Percentiles rank a stretch among this genome's conserved stretches.
phyloP scores from a whole-genome alignment of 2,797 vertebrate genomes.

The Acanthiza pusilla region DNA sequence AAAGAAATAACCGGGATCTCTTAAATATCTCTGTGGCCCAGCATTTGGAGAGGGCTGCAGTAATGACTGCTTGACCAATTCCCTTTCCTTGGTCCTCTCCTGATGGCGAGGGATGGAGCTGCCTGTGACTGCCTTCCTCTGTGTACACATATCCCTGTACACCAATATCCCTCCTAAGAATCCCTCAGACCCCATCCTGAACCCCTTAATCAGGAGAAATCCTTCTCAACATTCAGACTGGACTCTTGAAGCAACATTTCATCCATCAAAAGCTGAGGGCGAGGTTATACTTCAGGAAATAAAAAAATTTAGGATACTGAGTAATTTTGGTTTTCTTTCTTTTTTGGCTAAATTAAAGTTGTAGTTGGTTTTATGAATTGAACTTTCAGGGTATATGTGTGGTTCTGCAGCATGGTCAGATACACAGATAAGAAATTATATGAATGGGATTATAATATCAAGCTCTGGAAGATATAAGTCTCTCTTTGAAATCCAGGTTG shows the following conservation, averaged over 20 bases:
- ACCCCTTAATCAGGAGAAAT: not conserved
- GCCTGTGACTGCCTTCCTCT: not conserved
- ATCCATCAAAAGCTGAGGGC: not conserved
- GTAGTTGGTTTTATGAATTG: not conserved
- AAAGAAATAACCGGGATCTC: not conserved
- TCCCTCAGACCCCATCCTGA: not conserved
- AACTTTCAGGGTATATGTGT: not conserved
- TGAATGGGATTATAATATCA: not conserved
- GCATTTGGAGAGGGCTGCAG: not conserved
- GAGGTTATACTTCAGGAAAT: not conserved
- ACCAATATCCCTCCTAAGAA: not conserved
- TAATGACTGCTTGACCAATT: not conserved
- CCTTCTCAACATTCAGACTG: not conserved
- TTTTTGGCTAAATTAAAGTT: not conserved
- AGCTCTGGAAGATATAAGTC: not conserved
- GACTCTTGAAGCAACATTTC: not conserved
- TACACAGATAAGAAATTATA: not conserved
- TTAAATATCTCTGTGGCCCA: not conserved
- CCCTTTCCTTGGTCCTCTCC: not conserved
- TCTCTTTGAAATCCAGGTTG: not conserved
- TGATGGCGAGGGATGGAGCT: not conserved
- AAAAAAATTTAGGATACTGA: not conserved
- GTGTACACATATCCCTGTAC: not conserved
- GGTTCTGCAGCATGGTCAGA: not conserved
- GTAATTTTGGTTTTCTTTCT: not conserved